A percentile compares a stretch with the other conserved stretches of the same genome.
Conservation (phyloP, 2,888 invertebrate genomes). For the Lapara coniferarum region DNA sequence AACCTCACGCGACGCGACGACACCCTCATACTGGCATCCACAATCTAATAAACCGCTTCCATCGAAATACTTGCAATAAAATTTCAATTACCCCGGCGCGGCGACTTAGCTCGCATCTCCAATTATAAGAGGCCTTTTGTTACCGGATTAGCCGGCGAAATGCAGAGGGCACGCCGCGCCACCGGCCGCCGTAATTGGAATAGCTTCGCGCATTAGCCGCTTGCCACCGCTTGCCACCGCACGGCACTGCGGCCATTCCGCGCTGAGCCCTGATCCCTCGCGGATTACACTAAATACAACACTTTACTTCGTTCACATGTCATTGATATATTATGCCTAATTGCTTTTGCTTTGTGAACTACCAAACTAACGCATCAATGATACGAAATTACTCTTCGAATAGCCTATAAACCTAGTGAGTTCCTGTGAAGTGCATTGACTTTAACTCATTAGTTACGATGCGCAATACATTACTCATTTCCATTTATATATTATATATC, state of each 20-base stretch:
- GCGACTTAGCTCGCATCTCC: slow-evolving; percentile 47
- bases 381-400: too few relatives aligned
- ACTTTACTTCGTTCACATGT: slow-evolving; percentile 11
- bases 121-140: slow-evolving; percentile 63
- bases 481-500: too few relatives aligned
- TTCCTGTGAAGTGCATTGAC: too few relatives aligned
- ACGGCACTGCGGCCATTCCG: slow-evolving; percentile 27
- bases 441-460: too few relatives aligned
- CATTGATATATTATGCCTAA: background rate
- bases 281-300: slow-evolving; percentile 14
- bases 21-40: slow-evolving; percentile 4
- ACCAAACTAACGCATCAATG: too few relatives aligned
- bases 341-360: background rate
- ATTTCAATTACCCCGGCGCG: slow-evolving; percentile 60
- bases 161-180: slow-evolving; percentile 49
- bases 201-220: slow-evolving; percentile 61
- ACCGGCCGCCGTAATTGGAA: slow-evolving; percentile 59
- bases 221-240: slow-evolving; percentile 33
- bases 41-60: slow-evolving; percentile 34
- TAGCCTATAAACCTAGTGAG: too few relatives aligned
- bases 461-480: too few relatives aligned
- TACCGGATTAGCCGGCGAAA: slow-evolving; percentile 62
- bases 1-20: slow-evolving; percentile 5
- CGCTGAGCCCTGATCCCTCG: slow-evolving; percentile 25
- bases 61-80: slow-evolving; percentile 62